phyloP scores from a whole-genome alignment of 1,140 invertebrate species.

The Bombus fervidus region DNA sequence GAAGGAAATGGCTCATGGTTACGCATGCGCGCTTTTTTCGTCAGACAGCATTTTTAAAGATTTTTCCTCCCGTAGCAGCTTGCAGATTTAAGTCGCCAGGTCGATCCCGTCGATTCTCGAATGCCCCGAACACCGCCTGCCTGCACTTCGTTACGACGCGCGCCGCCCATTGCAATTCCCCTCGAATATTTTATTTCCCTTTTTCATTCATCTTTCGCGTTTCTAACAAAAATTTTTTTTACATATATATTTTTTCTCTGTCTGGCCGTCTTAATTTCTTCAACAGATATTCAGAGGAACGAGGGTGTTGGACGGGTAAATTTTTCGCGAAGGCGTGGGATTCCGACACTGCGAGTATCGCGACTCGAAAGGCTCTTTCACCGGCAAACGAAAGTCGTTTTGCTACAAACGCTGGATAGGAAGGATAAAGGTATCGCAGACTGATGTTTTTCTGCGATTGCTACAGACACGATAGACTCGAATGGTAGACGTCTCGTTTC shows the following conservation, averaged over 20 bases:
- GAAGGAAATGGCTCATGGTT: conserved; percentile 59
- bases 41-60: conserved; percentile 78
- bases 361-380: not conserved
- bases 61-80: conserved; percentile 72
- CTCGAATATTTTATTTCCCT: conserved; percentile 20
- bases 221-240: not conserved
- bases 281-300: not conserved
- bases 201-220: not conserved
- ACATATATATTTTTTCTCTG: not conserved
- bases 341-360: not conserved
- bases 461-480: not conserved
- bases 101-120: conserved; percentile 66
- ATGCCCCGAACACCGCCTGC: conserved; percentile 57
- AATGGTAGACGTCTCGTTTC: not conserved
- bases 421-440: not conserved
- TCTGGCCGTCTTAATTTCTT: not conserved
- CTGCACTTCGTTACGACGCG: conserved; percentile 49
- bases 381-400: not conserved
- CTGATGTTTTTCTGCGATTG: not conserved
- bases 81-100: conserved; percentile 67
- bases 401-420: not conserved
- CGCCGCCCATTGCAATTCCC: conserved; percentile 36
- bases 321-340: not conserved
- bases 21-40: conserved; percentile 74
- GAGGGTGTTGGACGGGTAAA: not conserved